Percentiles rank a stretch among this genome's conserved stretches.
phyloP scores from a whole-genome alignment of 2,888 invertebrate genomes.

The Trissolcus brochymenae region DNA sequence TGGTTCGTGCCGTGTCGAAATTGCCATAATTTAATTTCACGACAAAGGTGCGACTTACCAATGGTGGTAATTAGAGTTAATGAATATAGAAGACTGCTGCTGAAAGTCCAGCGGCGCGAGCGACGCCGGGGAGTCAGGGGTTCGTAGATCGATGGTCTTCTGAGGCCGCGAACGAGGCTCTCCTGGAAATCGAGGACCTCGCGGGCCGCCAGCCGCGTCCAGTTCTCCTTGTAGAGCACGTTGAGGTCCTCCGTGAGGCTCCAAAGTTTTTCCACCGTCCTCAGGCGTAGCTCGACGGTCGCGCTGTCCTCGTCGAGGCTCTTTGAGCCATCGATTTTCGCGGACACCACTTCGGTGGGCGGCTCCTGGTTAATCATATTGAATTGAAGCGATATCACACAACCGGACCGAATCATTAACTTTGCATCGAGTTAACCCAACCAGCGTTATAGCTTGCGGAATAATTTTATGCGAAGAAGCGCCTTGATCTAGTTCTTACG shows the following conservation, averaged over 20 bases:
- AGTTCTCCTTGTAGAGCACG: slow-evolving; percentile 92
- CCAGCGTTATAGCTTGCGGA: slow-evolving; percentile 4
- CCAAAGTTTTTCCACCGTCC: slow-evolving; percentile 89
- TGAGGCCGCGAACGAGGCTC: slow-evolving; percentile 75
- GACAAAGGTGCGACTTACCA: slow-evolving; percentile 80
- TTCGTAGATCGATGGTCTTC: slow-evolving; percentile 69
- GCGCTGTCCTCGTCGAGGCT: slow-evolving; percentile 75
- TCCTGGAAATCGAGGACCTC: slow-evolving; percentile 91
- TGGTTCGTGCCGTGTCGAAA: not conserved
- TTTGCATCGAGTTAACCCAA: no score
- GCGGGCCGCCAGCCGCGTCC: slow-evolving; percentile 91
- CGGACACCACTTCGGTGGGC: slow-evolving; percentile 60
- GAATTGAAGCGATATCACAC: no score
- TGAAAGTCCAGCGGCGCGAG: slow-evolving; percentile 90
- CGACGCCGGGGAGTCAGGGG: slow-evolving; percentile 61
- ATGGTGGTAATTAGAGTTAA: slow-evolving; percentile 96
- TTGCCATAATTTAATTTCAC: no score
- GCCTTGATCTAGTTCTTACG: slow-evolving; percentile 24
- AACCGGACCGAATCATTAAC: no score
- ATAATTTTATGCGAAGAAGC: slow-evolving; percentile 30
- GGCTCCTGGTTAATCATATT: slow-evolving; percentile 59
- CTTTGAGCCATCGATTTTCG: slow-evolving; percentile 48
- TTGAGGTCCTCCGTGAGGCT: slow-evolving; percentile 91
- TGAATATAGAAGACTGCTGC: slow-evolving; percentile 94
- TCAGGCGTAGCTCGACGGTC: slow-evolving; percentile 80